Percentiles rank a stretch among this genome's conserved stretches.
These are phyloP conservation scores for Eupleurogrammus muticus DNA, from an alignment of 2,797 vertebrate species.

Conservation along the genomic window DNA sequence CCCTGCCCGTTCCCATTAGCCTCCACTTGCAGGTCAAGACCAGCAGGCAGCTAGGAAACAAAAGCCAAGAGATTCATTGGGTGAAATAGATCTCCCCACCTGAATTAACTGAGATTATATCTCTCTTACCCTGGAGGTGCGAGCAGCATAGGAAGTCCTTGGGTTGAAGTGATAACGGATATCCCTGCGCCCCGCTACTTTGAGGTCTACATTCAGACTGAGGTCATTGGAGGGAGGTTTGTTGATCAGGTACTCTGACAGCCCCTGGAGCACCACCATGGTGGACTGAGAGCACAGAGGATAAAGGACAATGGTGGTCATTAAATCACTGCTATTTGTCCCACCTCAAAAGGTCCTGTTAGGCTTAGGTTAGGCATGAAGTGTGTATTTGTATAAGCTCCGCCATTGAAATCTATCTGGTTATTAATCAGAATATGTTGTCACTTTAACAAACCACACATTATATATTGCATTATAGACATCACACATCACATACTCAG, in stretches of 20 bases:
- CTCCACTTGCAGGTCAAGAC: conserved; percentile 69
- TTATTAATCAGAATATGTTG: too few species aligned
- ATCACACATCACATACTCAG: too few species aligned
- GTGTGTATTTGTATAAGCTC: too few species aligned
- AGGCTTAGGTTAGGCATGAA: too few species aligned
- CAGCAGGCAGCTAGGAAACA: conserved; percentile 67
- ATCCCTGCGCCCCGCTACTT: conserved; percentile 71
- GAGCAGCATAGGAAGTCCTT: conserved; percentile 63
- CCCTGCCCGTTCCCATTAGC: conserved; percentile 81
- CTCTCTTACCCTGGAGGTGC: conserved; percentile 71
- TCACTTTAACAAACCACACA: too few species aligned
- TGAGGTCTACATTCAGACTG: conserved; percentile 77
- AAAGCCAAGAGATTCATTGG: neutral
- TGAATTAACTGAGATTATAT: neutral
- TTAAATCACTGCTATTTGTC: too few species aligned
- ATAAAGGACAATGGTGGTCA: neutral
- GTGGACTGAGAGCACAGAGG: conserved; percentile 73
- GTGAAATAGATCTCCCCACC: neutral
- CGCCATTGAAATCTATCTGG: too few species aligned
- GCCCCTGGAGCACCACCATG: conserved; percentile 84
- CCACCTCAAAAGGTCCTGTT: too few species aligned
- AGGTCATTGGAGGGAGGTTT: conserved; percentile 60
- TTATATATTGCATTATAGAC: too few species aligned
- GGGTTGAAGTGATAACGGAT: conserved; percentile 71
- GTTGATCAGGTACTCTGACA: conserved; percentile 80